Evolutionary conservation across 1,140 invertebrate genomes (phyloP).

Genomic region (Brachionus paranguensis): DNA sequence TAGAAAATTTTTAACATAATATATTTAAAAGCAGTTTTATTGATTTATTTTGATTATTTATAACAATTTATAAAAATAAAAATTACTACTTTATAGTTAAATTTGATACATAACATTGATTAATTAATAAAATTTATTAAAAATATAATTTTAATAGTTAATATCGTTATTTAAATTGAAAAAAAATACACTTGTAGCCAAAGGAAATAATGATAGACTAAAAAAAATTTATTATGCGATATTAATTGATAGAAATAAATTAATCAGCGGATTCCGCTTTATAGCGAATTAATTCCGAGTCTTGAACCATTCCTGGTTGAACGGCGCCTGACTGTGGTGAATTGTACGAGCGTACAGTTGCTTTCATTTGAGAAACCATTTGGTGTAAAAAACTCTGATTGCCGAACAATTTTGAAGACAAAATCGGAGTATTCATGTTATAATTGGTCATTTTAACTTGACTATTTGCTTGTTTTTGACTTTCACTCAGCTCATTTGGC

Average conservation of each 20-base stretch:
- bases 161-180: not conserved
- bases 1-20: no score
- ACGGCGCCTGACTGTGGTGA: not conserved
- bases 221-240: not conserved
- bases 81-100: not conserved
- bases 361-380: slow-evolving; percentile 3
- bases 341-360: slow-evolving; percentile 11
- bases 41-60: not conserved
- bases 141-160: not conserved
- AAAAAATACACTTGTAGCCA: not conserved
- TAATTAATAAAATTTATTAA: not conserved
- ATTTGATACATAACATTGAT: not conserved
- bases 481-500: not conserved
- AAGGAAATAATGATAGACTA: not conserved
- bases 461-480: not conserved
- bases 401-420: not conserved
- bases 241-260: not conserved
- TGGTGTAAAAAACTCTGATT: not conserved
- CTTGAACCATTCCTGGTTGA: not conserved
- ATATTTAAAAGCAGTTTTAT: not conserved
- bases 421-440: not conserved
- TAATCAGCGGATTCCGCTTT: not conserved
- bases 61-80: not conserved
- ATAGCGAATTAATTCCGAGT: not conserved
- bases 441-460: not conserved